Evolutionary conservation across 2,888 invertebrate genomes (phyloP).

Genomic region (Ophioninae sp.): DNA sequence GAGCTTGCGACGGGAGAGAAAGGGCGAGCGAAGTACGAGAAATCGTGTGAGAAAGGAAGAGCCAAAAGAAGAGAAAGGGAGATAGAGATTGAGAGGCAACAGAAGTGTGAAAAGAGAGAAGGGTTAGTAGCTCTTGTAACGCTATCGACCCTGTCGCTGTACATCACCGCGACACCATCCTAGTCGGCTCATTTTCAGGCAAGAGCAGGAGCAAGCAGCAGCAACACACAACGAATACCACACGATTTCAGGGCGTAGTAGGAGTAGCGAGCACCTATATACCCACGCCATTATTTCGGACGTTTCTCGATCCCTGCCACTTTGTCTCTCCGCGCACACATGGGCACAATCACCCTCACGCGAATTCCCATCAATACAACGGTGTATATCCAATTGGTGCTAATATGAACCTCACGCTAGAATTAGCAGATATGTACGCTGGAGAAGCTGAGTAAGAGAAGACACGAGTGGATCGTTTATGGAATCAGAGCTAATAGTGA

Average conservation of each 20-base stretch:
- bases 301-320: constrained; percentile 61
- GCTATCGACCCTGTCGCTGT: constrained; percentile 81
- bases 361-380: constrained; percentile 32
- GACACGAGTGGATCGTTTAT: neutral
- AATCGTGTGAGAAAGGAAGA: constrained; percentile 56
- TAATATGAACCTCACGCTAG: constrained; percentile 7
- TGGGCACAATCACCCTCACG: constrained; percentile 57
- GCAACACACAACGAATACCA: constrained; percentile 48
- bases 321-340: constrained; percentile 65
- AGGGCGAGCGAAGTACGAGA: constrained; percentile 35
- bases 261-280: constrained; percentile 69
- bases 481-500: neutral
- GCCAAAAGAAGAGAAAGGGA: constrained; percentile 24
- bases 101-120: constrained; percentile 62
- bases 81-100: constrained; percentile 50
- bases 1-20: constrained; percentile 40
- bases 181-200: constrained; percentile 77
- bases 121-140: constrained; percentile 81
- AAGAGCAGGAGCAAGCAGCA: constrained; percentile 54
- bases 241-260: constrained; percentile 67
- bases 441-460: neutral
- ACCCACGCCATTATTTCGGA: constrained; percentile 77
- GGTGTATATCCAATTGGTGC: constrained; percentile 9
- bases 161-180: constrained; percentile 81
- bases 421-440: neutral